phyloP scores from a whole-genome alignment of 2,797 vertebrate species.

The Serranus cabrilla region DNA sequence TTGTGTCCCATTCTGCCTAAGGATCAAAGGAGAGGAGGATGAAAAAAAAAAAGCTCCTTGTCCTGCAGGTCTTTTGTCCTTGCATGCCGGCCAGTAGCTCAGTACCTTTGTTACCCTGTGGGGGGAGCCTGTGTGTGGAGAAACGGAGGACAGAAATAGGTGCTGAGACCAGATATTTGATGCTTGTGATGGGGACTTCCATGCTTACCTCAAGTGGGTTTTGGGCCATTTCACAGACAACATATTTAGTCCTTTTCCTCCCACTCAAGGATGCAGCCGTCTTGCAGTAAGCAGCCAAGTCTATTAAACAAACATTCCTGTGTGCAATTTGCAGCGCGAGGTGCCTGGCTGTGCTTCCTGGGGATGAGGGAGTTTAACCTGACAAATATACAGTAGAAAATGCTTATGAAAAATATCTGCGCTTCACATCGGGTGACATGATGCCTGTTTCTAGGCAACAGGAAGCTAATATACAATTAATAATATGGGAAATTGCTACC shows the following conservation, averaged over 20 bases:
- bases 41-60: neutral
- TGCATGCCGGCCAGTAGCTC: conserved; percentile 50
- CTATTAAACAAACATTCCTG: conserved; percentile 83
- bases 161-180: conserved; percentile 69
- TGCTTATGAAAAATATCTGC: conserved; percentile 71
- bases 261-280: conserved; percentile 78
- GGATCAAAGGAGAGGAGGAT: neutral
- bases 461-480: conserved; percentile 85
- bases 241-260: conserved; percentile 80
- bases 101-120: conserved; percentile 76
- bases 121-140: conserved; percentile 81
- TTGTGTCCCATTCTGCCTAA: conserved; percentile 13
- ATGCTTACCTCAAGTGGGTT: conserved; percentile 82
- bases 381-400: conserved; percentile 78
- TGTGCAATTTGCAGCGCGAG: conserved; percentile 77
- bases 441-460: conserved; percentile 86
- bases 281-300: conserved; percentile 75
- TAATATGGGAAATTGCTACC: conserved; percentile 82
- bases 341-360: conserved; percentile 72
- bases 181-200: conserved; percentile 82
- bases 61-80: conserved; percentile 58
- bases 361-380: conserved; percentile 80
- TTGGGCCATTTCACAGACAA: conserved; percentile 80
- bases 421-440: conserved; percentile 59
- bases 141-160: conserved; percentile 63